Conservation (phyloP, 1,140 invertebrate species). For the fruit fly (Drosophila melanogaster) region DNA sequence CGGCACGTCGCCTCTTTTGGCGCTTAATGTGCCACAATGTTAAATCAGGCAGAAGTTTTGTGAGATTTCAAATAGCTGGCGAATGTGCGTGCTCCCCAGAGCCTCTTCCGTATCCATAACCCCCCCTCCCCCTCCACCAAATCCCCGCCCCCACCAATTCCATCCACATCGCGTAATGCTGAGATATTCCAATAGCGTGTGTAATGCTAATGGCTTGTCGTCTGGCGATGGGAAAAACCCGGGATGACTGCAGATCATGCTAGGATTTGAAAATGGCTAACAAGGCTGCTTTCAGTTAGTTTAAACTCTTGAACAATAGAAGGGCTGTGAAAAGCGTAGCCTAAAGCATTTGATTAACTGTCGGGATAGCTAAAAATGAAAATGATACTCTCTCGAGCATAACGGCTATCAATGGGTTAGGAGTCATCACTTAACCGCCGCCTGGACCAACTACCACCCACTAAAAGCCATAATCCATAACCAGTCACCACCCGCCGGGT, state of each 20-base stretch:
- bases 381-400: not conserved
- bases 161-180: conserved; percentile 51
- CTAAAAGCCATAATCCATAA: no score
- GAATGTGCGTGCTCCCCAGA: conserved; percentile 38
- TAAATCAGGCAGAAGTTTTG: conserved; percentile 76
- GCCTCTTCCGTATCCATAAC: not conserved
- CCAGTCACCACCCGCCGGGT: not conserved
- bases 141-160: not conserved
- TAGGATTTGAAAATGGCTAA: not conserved
- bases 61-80: conserved; percentile 62
- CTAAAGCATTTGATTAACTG: not conserved
- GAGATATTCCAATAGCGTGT: conserved; percentile 74
- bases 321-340: not conserved
- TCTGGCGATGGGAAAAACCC: not conserved
- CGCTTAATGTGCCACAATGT: conserved; percentile 57
- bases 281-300: no score
- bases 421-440: conserved; percentile 2
- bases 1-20: conserved; percentile 10
- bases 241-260: not conserved
- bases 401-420: conserved; percentile 57
- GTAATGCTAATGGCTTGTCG: conserved; percentile 64
- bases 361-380: not conserved
- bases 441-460: not conserved
- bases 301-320: not conserved
- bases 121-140: no score